Evolutionary conservation across 2,113 vertebrate species (phyloP).

Genomic region (Pholis gunnellus): DNA sequence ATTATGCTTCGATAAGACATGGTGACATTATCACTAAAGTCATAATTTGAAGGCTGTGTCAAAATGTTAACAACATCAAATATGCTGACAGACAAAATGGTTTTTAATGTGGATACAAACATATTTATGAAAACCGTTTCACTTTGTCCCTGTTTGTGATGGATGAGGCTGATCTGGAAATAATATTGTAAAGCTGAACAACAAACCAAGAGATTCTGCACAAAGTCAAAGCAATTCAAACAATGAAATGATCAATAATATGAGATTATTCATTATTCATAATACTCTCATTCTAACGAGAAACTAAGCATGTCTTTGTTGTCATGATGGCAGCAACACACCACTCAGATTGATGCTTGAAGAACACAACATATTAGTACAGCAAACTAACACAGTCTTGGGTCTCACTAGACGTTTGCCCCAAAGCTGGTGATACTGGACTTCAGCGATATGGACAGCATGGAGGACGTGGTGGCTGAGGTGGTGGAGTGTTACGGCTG

Average conservation of each 20-base stretch:
- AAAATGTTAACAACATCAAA: too few relatives aligned
- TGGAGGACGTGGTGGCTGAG: constrained; percentile 89
- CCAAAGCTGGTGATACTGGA: constrained; percentile 95
- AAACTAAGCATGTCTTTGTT: neutral
- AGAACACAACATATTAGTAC: constrained; percentile 7
- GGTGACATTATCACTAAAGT: too few relatives aligned
- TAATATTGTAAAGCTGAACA: too few relatives aligned
- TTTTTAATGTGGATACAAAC: too few relatives aligned
- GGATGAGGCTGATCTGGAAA: too few relatives aligned
- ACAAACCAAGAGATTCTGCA: neutral
- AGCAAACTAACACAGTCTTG: neutral
- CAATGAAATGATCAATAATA: neutral
- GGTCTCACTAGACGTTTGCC: constrained; percentile 88
- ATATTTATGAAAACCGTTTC: too few relatives aligned
- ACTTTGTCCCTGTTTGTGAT: too few relatives aligned
- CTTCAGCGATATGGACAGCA: constrained; percentile 90
- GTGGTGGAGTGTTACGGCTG: constrained; percentile 93
- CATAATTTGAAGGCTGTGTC: too few relatives aligned
- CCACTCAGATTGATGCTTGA: neutral
- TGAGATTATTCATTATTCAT: neutral
- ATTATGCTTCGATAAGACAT: too few relatives aligned
- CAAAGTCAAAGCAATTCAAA: neutral
- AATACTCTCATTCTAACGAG: neutral
- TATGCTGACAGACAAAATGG: too few relatives aligned
- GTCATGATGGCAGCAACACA: neutral